These are phyloP conservation scores for Sarcophaga subvicina DNA, from an alignment of 2,888 invertebrate species.

Conservation along the genomic window DNA sequence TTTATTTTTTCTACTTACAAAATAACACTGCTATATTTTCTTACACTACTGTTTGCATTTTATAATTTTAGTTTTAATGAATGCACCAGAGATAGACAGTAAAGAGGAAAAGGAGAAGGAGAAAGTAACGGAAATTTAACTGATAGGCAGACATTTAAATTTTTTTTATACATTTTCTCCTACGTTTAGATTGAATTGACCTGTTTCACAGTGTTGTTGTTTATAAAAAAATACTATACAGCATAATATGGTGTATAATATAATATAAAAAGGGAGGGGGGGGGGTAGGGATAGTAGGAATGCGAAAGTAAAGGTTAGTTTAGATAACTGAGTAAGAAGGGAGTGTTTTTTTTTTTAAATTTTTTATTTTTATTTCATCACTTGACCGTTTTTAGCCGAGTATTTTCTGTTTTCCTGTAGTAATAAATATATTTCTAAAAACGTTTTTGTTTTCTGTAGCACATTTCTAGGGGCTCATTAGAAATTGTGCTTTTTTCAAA, in stretches of 20 bases:
- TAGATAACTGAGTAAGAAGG: conserved; percentile 32
- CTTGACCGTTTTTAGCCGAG: conserved; percentile 63
- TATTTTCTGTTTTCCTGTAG: conserved; percentile 47
- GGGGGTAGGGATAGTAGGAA: not conserved
- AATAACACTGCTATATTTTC: conserved; percentile 5
- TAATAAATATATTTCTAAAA: conserved; percentile 46
- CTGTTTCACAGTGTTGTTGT: conserved; percentile 56
- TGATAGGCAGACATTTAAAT: conserved; percentile 32
- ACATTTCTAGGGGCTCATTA: conserved; percentile 65
- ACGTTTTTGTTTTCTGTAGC: conserved; percentile 52
- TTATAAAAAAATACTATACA: conserved; percentile 18
- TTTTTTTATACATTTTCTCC: conserved; percentile 7
- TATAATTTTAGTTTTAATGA: not conserved
- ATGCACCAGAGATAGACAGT: not conserved
- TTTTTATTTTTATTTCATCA: conserved; percentile 10
- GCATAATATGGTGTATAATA: not conserved
- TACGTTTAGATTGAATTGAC: conserved; percentile 56
- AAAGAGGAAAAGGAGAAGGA: not conserved
- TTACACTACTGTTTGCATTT: conserved; percentile 4
- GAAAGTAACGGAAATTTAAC: conserved; percentile 30
- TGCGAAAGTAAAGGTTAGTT: not conserved
- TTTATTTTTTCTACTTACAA: too few relatives aligned
- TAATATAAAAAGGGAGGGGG: not conserved
- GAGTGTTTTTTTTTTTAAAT: conserved; percentile 11
- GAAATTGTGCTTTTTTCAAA: conserved; percentile 52